Base-by-base conservation (phyloP, 1,140 invertebrate species). In the Vanessa tameamea region DNA sequence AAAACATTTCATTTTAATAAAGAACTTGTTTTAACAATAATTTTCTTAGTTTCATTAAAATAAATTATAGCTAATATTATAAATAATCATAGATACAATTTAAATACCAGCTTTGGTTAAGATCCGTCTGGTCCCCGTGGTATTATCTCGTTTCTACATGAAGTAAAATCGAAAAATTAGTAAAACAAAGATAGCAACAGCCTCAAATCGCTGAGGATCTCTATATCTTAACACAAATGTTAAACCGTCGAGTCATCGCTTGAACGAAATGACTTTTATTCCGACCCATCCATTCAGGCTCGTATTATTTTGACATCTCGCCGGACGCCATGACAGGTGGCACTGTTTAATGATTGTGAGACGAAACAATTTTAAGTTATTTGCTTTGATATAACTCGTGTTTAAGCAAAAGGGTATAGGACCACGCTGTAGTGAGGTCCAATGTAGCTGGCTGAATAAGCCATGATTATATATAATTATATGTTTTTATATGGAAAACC, bases 251-350 rank as follows among this genome's bases (percentile, higher is more conserved):
- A 79, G 82, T 85, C 80, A 74, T 64, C 81, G 64, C 80, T 85
- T 78, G 73, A 80, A 81, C 79, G 79, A 80, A 81, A 72, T 71
- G 79, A 69, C 84, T 83, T 88, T 90, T 90, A 88, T 88, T 90
- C 88, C 84, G 87, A 83, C 83, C 81, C 80, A 80, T 80, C 81
- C 72, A 80, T 78, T 65, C 73, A 70, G 67, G 16, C 65, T 72
- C 61, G 73, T 80, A 80, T 82, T 87, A 83, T 88, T 88, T 87
- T 87, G 85, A 88, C 87, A 87, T 73, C 67, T 59, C 72, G 64
- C 55, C 64, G 73, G 71, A 77, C 77, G 71, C 78, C 76, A 61
- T 89, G 86, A 88, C 87, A 89, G 87, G 84, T 86, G 79, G 79
- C 77, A 68, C 73, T 68, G 73, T 82, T 78, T 75, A 50, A 68